phyloP scores from a whole-genome alignment of 2,113 vertebrate species.

The Holacanthus passer region DNA sequence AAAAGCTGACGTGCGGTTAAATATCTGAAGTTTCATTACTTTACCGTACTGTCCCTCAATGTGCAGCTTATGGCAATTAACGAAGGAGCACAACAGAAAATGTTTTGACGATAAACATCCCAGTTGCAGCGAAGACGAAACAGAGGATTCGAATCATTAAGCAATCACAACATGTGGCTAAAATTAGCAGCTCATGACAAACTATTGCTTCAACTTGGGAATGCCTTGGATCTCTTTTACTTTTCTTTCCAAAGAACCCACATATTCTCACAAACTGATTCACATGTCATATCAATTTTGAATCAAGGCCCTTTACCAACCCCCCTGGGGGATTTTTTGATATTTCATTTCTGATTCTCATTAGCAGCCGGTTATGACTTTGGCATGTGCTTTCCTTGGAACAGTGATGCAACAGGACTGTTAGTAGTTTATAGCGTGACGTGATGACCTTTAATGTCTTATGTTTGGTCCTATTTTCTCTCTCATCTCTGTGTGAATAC shows the following conservation, averaged over 20 bases:
- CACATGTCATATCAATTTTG: constrained; percentile 29
- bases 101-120: constrained; percentile 17
- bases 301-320: constrained; percentile 7
- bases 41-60: background rate
- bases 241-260: constrained; percentile 13
- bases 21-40: constrained; percentile 37
- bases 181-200: constrained; percentile 48
- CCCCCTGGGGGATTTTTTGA: constrained; percentile 13
- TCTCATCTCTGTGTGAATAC: constrained; percentile 16
- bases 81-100: background rate
- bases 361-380: constrained; percentile 26
- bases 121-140: background rate
- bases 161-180: constrained; percentile 72
- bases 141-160: constrained; percentile 17
- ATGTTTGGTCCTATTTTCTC: background rate
- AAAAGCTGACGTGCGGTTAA: constrained; percentile 43
- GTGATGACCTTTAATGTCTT: background rate
- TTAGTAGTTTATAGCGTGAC: background rate
- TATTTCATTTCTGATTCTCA: constrained; percentile 41
- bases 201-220: constrained; percentile 32
- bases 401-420: background rate
- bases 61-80: constrained; percentile 9
- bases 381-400: background rate
- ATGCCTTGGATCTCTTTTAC: constrained; percentile 32
- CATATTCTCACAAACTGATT: constrained; percentile 31